These are phyloP conservation scores for Pseudococcus viburni DNA, from an alignment of 2,888 invertebrate genomes.

Conservation along the genomic window DNA sequence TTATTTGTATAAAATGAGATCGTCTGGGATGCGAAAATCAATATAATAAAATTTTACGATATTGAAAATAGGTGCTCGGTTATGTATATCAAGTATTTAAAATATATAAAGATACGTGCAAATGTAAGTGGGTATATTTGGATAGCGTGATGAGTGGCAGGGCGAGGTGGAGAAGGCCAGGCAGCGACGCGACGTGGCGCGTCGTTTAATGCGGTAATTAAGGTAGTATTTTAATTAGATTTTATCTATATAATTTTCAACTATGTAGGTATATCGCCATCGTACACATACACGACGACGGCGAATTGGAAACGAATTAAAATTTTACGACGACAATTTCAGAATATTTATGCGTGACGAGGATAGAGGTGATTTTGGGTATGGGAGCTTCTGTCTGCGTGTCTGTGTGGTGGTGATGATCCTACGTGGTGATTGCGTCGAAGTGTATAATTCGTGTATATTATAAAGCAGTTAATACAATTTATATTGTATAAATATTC, in stretches of 20 bases:
- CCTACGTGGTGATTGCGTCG: neutral
- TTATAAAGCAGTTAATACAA: neutral
- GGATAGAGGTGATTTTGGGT: neutral
- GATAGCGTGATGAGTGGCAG: neutral
- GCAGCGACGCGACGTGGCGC: neutral
- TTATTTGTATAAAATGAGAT: neutral
- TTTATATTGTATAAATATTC: neutral
- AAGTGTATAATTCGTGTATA: neutral
- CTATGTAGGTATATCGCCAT: conserved; percentile 1
- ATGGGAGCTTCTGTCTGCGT: neutral
- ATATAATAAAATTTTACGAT: conserved; percentile 49
- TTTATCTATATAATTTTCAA: neutral
- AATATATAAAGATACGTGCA: neutral
- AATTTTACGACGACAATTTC: conserved; percentile 26
- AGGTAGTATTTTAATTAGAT: conserved; percentile 16
- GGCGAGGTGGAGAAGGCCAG: neutral
- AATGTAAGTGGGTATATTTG: neutral
- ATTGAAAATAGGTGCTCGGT: neutral
- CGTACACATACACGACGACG: neutral
- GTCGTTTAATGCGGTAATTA: conserved; percentile 25
- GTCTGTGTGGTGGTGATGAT: neutral
- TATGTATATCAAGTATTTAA: neutral
- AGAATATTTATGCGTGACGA: conserved; percentile 7
- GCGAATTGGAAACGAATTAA: conserved; percentile 20
- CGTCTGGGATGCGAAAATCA: neutral